These are phyloP conservation scores for Scolopax bukidnonensis DNA, from an alignment of 2,797 vertebrate genomes.

Conservation along the genomic window DNA sequence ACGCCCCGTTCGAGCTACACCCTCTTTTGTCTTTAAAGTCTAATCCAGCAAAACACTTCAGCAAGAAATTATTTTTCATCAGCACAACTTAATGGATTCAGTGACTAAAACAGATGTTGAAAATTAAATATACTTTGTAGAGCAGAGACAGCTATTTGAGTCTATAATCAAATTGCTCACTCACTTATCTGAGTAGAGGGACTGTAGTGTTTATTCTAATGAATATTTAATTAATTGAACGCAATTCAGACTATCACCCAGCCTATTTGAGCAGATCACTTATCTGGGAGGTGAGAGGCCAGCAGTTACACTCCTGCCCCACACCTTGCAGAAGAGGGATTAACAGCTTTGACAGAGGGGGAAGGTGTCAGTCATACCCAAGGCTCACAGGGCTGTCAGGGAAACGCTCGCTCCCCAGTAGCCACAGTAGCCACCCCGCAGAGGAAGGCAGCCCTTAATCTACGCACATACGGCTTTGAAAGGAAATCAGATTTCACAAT, in stretches of 20 bases:
- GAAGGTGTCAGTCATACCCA: background rate
- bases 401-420: background rate
- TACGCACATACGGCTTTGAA: background rate
- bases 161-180: background rate
- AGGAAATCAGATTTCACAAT: background rate
- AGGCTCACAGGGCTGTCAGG: rapidly evolving
- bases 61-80: constrained; percentile 19
- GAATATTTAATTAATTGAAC: constrained; percentile 30
- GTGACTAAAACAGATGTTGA: background rate
- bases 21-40: constrained; percentile 14
- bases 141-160: background rate
- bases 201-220: background rate
- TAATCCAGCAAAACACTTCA: constrained; percentile 45
- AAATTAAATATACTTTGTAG: background rate
- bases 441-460: background rate
- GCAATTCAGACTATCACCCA: background rate
- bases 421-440: background rate
- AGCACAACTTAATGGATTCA: background rate
- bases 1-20: background rate
- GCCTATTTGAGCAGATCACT: background rate
- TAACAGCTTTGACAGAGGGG: background rate
- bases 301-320: background rate
- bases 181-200: background rate
- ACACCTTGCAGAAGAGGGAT: background rate
- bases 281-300: background rate